Percentiles rank a stretch among this genome's conserved stretches.
Evolutionary conservation across 2,113 vertebrate species (phyloP).

Genomic region (Ctenodactylus gundi): DNA sequence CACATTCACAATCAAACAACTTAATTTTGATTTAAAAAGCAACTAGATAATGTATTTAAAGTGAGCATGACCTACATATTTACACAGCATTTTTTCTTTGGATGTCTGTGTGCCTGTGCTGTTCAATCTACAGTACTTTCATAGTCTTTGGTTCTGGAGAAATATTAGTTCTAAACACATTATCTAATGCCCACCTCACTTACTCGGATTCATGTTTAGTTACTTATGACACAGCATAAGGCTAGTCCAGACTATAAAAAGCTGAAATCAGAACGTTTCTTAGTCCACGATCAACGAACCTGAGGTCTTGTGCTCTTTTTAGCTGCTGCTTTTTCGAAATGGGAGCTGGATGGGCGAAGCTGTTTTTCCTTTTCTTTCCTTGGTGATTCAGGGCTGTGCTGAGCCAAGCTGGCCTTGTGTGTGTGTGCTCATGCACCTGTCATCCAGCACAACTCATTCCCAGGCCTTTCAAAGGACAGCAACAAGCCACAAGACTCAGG

Average conservation of each 20-base stretch:
- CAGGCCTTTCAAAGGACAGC: not conserved
- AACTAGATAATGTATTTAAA: not conserved
- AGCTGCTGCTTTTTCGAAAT: not conserved
- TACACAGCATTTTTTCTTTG: not conserved
- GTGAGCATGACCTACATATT: not conserved
- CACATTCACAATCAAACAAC: not conserved
- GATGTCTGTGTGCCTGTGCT: not conserved
- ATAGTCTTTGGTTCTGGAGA: not conserved
- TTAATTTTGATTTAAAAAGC: conserved; percentile 31
- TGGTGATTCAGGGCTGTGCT: not conserved
- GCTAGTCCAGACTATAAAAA: not conserved
- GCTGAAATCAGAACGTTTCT: not conserved
- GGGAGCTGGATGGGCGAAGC: not conserved
- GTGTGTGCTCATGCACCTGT: conserved; percentile 1
- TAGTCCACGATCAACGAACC: not conserved
- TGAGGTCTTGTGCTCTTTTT: not conserved
- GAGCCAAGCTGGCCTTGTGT: conserved; percentile 15
- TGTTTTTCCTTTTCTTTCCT: not conserved
- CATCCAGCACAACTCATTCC: conserved; percentile 11
- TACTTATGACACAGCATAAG: not conserved
- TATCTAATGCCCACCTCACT: not conserved
- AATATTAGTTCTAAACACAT: not conserved
- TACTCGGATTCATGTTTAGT: conserved; percentile 34
- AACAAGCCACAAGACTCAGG: not conserved
- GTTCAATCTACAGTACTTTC: not conserved